These are phyloP conservation scores for Gallinago stenura DNA, from an alignment of 2,797 vertebrate species.

Conservation along the genomic window DNA sequence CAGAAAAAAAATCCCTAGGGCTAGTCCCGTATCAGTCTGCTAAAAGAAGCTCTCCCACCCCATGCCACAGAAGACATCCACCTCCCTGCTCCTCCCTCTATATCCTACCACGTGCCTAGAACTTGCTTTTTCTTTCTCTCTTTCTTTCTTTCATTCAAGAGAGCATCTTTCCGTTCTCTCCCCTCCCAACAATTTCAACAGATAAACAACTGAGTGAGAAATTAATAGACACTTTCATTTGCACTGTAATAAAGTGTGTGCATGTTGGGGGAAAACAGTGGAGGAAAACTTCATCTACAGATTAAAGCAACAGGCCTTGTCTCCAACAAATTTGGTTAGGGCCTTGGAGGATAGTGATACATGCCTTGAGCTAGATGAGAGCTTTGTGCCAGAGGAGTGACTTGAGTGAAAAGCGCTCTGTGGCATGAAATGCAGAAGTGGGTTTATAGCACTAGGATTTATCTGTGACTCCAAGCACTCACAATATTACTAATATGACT, in stretches of 20 bases:
- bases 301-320: neutral
- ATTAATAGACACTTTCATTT: neutral
- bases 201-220: neutral
- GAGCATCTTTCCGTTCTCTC: neutral
- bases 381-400: neutral
- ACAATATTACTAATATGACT: neutral
- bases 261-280: fast-evolving
- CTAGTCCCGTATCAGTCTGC: neutral
- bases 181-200: neutral
- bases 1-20: neutral
- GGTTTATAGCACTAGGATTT: neutral
- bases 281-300: neutral
- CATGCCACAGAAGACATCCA: neutral
- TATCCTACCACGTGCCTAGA: neutral
- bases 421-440: neutral
- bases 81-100: neutral
- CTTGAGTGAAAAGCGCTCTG: neutral
- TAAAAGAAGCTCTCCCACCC: neutral
- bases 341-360: neutral
- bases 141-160: neutral
- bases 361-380: neutral
- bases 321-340: neutral
- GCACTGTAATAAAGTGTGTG: neutral
- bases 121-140: neutral
- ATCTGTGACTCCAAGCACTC: neutral